phyloP scores from a whole-genome alignment of 2,888 invertebrate species.

The Andrena flavipes region DNA sequence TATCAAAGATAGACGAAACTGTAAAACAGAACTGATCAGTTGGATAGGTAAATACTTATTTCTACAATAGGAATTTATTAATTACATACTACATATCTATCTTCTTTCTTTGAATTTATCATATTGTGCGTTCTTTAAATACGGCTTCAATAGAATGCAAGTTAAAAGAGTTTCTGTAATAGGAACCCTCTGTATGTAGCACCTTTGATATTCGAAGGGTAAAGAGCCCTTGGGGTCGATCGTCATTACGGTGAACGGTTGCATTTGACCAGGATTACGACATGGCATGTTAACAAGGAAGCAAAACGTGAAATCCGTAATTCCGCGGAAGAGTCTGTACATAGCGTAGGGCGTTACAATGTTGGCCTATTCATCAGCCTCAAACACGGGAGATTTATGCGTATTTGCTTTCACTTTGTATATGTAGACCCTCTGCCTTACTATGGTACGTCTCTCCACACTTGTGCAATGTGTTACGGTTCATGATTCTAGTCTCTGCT shows the following conservation, averaged over 20 bases:
- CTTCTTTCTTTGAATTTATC: background rate
- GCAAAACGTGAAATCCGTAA: constrained; percentile 71
- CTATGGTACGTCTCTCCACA: constrained; percentile 15
- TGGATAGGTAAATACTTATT: no score
- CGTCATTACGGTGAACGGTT: constrained; percentile 22
- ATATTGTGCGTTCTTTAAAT: background rate
- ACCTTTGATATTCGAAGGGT: constrained; percentile 23
- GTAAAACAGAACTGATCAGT: no score
- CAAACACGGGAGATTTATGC: constrained; percentile 69
- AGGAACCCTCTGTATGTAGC: background rate
- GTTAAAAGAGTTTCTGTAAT: background rate
- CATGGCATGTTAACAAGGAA: constrained; percentile 61
- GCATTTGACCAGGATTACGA: constrained; percentile 51
- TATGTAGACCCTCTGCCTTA: constrained; percentile 30
- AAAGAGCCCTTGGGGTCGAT: constrained; percentile 26
- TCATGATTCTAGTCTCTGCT: constrained; percentile 57
- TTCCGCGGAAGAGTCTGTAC: constrained; percentile 72
- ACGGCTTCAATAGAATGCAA: background rate
- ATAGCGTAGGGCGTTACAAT: constrained; percentile 63
- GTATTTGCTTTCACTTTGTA: constrained; percentile 66
- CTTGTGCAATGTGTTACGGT: constrained; percentile 44
- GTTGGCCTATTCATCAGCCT: constrained; percentile 65
- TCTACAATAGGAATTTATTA: no score
- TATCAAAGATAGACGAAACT: no score
- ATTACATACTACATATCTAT: no score